Percentiles rank a stretch among this genome's conserved stretches.
Conservation (phyloP, 2,797 vertebrate genomes). For the Manis pentadactyla region DNA sequence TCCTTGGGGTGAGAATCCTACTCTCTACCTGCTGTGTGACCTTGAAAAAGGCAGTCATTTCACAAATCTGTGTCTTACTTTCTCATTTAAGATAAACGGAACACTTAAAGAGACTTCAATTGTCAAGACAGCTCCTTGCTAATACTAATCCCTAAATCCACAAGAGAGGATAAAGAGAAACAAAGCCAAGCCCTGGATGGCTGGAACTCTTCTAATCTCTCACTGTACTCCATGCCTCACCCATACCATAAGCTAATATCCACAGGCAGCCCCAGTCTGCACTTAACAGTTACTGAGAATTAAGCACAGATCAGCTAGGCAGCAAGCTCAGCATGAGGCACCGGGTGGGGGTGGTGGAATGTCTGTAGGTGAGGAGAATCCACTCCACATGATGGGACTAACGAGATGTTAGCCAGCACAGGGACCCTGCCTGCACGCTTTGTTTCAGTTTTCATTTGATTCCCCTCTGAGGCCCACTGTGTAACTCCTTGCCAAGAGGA, state of each 20-base stretch:
- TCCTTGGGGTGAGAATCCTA: neutral
- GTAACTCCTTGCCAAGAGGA: conserved; percentile 38
- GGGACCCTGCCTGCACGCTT: neutral
- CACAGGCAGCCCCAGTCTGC: neutral
- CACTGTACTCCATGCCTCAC: neutral
- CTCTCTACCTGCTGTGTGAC: neutral
- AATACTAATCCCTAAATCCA: neutral
- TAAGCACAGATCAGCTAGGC: neutral
- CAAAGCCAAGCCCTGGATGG: neutral
- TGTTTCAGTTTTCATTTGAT: conserved; percentile 58
- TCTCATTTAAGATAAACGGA: conserved; percentile 25
- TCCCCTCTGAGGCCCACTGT: neutral
- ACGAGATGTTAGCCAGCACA: neutral
- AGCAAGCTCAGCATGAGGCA: neutral
- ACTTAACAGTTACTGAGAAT: neutral
- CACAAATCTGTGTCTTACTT: neutral
- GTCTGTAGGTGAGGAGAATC: neutral
- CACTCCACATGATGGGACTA: neutral
- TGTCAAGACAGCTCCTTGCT: neutral
- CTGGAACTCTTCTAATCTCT: neutral
- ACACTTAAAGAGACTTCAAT: neutral
- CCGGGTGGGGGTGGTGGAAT: neutral
- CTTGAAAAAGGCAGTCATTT: neutral
- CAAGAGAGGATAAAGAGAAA: conserved; percentile 6
- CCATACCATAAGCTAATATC: neutral